These are phyloP conservation scores for Bucco capensis DNA, from an alignment of 2,113 vertebrate species.

Conservation along the genomic window DNA sequence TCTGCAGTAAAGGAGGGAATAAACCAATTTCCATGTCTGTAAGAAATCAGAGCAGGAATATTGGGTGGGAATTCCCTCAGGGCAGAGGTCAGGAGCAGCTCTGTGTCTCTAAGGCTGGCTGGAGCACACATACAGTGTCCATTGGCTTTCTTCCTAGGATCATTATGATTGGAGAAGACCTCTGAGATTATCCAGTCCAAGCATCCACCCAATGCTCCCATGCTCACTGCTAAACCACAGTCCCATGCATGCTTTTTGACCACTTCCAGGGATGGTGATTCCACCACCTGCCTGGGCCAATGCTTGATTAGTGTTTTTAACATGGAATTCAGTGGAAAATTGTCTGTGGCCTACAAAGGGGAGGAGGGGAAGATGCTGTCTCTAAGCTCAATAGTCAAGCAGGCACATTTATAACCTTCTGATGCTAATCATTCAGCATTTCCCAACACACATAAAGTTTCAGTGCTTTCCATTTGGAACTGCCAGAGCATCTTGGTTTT, in stretches of 20 bases:
- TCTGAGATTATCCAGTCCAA: no score
- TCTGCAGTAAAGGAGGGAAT: background rate
- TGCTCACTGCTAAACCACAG: no score
- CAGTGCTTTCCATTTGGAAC: background rate
- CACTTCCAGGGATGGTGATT: no score
- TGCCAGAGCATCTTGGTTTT: background rate
- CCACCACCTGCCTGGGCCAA: no score
- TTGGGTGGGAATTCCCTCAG: background rate
- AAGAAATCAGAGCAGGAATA: background rate
- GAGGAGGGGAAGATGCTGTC: background rate
- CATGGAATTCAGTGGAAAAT: background rate
- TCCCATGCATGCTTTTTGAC: no score
- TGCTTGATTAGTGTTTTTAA: no score
- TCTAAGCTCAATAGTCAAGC: background rate
- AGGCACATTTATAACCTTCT: background rate
- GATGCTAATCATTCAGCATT: background rate
- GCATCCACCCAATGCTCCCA: no score
- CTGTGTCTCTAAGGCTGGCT: no score
- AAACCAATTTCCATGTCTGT: accelerated
- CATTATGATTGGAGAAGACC: no score
- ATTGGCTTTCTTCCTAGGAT: background rate
- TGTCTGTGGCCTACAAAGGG: background rate
- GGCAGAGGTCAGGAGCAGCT: background rate
- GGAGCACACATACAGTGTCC: accelerated
- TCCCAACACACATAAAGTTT: background rate